Evolutionary conservation across 2,113 vertebrate species (phyloP).

Genomic region (Ceyx margarethae): DNA sequence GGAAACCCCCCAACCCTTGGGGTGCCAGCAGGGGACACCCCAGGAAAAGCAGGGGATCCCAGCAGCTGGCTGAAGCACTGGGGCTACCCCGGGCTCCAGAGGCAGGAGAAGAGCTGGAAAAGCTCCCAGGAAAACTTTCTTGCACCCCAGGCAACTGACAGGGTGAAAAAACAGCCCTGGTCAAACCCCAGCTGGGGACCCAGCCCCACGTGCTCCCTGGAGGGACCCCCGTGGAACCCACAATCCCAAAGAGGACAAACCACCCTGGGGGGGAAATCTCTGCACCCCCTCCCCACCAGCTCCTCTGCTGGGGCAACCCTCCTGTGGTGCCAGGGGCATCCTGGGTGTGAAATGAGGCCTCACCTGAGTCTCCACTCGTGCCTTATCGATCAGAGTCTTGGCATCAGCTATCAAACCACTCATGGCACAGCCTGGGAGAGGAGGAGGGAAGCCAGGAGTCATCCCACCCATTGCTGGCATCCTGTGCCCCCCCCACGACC

Average conservation of each 20-base stretch:
- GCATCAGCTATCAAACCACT: conserved; percentile 98
- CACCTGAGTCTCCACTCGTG: conserved; percentile 98
- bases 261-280: too few species aligned
- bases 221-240: too few species aligned
- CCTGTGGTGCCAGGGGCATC: background rate
- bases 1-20: background rate
- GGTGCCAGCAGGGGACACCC: too few species aligned
- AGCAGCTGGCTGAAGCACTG: too few species aligned
- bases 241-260: too few species aligned
- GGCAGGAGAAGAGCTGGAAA: too few species aligned
- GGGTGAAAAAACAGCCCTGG: too few species aligned
- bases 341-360: background rate
- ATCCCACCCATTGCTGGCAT: fast-evolving
- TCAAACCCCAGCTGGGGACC: too few species aligned
- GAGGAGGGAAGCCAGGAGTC: background rate
- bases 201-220: fast-evolving
- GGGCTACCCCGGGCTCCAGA: too few species aligned
- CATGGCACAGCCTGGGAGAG: conserved; percentile 92
- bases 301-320: background rate
- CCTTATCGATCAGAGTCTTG: conserved; percentile 98
- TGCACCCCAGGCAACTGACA: too few species aligned
- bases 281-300: background rate
- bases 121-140: too few species aligned
- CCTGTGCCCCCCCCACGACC: fast-evolving
- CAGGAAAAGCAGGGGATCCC: too few species aligned